Evolutionary conservation across 2,113 vertebrate species (phyloP).

Genomic region (Rhinopomastus cyanomelas): DNA sequence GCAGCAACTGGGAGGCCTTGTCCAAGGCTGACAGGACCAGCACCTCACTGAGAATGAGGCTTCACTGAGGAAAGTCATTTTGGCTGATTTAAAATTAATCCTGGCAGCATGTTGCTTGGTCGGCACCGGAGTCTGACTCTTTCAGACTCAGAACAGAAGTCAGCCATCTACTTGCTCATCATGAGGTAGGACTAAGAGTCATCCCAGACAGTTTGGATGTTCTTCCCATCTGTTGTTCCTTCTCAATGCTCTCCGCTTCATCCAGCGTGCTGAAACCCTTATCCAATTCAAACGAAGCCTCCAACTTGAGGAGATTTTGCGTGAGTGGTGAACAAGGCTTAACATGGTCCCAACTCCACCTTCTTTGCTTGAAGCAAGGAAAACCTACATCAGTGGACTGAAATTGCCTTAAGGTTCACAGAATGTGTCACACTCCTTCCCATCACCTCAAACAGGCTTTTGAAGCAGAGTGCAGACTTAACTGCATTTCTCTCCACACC

Average conservation of each 20-base stretch:
- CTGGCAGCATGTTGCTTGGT: not conserved
- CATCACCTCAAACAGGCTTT: accelerated
- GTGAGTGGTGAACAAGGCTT: not conserved
- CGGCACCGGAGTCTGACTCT: not conserved
- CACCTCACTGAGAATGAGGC: not conserved
- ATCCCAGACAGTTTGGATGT: not conserved
- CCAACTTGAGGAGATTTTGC: not conserved
- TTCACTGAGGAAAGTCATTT: not conserved
- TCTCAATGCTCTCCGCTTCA: not conserved
- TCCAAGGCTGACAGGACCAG: not conserved
- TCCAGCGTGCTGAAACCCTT: not conserved
- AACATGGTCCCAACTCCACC: not conserved
- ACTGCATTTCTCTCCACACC: not conserved
- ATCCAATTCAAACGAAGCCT: not conserved
- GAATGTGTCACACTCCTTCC: not conserved
- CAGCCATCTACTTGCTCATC: not conserved
- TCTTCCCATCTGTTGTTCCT: not conserved
- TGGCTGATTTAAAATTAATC: conserved; percentile 12
- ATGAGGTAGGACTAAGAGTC: not conserved
- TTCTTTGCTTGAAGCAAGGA: not conserved
- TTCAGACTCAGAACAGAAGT: not conserved
- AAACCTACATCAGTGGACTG: not conserved
- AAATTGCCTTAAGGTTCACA: not conserved
- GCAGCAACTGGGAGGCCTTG: not conserved
- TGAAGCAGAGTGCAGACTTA: not conserved